Conservation (phyloP, 92 coral and sea anemone species). For the Muricea muricata region DNA sequence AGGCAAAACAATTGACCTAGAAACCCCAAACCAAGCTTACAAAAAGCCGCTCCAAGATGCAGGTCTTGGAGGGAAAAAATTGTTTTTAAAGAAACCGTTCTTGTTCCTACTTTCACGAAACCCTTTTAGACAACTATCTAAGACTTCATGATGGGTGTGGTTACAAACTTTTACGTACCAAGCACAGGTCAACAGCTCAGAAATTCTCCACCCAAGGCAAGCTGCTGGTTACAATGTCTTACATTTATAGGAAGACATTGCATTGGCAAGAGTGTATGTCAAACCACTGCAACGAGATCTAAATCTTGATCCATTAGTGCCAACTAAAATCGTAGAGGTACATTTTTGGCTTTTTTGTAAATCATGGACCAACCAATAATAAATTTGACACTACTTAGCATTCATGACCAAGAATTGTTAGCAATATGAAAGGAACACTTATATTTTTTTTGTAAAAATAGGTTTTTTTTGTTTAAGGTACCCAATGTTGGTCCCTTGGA, state of each 20-base stretch:
- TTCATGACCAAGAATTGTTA: too few species aligned
- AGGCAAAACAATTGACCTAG: slow-evolving; percentile 35
- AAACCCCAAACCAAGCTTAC: slow-evolving; percentile 49
- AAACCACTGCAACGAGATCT: slow-evolving; percentile 43
- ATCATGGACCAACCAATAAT: too few species aligned
- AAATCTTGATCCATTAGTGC: slow-evolving; percentile 40
- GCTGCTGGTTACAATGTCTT: slow-evolving; percentile 56
- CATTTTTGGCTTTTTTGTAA: slow-evolving; percentile 3
- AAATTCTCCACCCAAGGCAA: slow-evolving; percentile 43
- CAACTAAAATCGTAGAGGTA: slow-evolving; percentile 25
- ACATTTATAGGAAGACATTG: slow-evolving; percentile 52
- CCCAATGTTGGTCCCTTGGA: neutral
- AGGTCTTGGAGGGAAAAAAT: slow-evolving; percentile 49
- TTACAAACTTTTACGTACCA: slow-evolving; percentile 53
- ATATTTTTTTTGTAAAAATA: too few species aligned
- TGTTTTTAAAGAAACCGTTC: slow-evolving; percentile 46
- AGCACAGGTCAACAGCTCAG: slow-evolving; percentile 59
- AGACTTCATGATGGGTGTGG: slow-evolving; percentile 52
- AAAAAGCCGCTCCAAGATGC: slow-evolving; percentile 42
- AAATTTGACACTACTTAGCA: too few species aligned
- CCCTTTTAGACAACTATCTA: slow-evolving; percentile 52
- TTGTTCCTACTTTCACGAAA: slow-evolving; percentile 54
- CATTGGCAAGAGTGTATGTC: too few species aligned
- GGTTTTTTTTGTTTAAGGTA: neutral
- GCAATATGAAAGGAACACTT: too few species aligned